A percentile compares a stretch with the other conserved stretches of the same genome.
Evolutionary conservation across 2,113 vertebrate species (phyloP).

Genomic region (Salvator merianae): DNA sequence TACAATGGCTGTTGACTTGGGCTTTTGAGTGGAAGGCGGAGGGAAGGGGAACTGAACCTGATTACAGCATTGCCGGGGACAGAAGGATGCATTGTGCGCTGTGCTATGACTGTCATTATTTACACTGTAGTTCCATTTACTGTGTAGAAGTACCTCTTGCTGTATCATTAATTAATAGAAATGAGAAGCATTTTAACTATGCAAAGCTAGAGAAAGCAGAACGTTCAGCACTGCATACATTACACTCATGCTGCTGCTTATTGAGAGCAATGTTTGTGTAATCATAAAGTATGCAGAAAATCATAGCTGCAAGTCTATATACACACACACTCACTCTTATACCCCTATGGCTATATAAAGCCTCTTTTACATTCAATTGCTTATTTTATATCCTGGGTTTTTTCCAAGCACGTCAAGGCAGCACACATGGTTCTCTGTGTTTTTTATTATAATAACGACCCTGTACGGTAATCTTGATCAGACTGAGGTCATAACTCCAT

Average conservation of each 20-base stretch:
- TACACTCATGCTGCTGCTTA: neutral
- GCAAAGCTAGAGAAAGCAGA: neutral
- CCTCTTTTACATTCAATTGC: neutral
- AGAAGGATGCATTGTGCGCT: conserved; percentile 21
- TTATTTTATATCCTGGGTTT: neutral
- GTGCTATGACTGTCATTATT: conserved; percentile 50
- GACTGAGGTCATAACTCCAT: neutral
- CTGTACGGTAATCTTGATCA: neutral
- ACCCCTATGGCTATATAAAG: neutral
- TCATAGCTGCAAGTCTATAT: neutral
- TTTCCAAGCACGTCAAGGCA: neutral
- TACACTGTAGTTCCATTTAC: neutral
- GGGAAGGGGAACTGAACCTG: conserved; percentile 51
- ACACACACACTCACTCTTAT: neutral
- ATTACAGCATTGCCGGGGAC: conserved; percentile 30
- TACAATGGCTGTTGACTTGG: conserved; percentile 26
- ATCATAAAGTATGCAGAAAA: neutral
- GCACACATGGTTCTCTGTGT: neutral
- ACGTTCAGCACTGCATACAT: neutral
- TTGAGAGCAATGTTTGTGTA: neutral
- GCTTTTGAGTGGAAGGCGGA: conserved; percentile 34
- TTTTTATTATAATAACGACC: neutral
- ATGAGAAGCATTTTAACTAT: neutral
- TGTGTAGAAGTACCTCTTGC: neutral
- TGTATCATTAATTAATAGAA: neutral